Base-by-base conservation (phyloP, 1,140 invertebrate genomes). In the Forficula auricularia region DNA sequence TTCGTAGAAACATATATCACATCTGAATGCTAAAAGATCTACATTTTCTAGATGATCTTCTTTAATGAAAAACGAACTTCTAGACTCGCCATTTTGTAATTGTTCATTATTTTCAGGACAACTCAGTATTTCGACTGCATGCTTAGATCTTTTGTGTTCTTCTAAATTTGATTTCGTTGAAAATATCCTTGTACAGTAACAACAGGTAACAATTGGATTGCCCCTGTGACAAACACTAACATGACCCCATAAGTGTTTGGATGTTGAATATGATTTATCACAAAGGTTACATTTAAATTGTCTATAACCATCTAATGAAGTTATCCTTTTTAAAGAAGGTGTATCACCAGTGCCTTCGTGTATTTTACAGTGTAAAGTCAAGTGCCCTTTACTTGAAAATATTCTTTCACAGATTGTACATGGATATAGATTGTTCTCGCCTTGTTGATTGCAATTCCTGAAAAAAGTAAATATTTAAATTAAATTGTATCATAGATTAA, bases 201-300 rank as follows among this genome's bases (percentile, higher is more conserved):
- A 51, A 44, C 66, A 67, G 0, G 65, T 67, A 10, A 67, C 63
- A 7, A 61, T 59, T 10, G 64, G 64, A 53, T 68, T 60, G 14
- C 65, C 65, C 44, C 62, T 57, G 42, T 69, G 66, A 4, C 57
- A 58, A 2, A 63, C 62, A 12, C 63, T 66, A 10, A 69, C 66
- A 40, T 69, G 66, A 34, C 64, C 65, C 66, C 66, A 69, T 20
- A 65, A 57, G 50, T 69, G 66, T 50, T 69, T 68, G 0, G 66
- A 63, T 2, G 64, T 64, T 3, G 65, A 65, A 50, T 67, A 68
- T 3, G 65, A 62, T 47, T 68, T 69, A 47, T 61, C 61, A 49
- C 66, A 69, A 7, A 69, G 57, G 50, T 69, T 66, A 42, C 66
- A 69, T 31, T 60, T 61, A 42, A 64, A 67, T 9, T 65, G 62